phyloP scores from a whole-genome alignment of 2,888 invertebrate species.

The Amblyteles armatorius region DNA sequence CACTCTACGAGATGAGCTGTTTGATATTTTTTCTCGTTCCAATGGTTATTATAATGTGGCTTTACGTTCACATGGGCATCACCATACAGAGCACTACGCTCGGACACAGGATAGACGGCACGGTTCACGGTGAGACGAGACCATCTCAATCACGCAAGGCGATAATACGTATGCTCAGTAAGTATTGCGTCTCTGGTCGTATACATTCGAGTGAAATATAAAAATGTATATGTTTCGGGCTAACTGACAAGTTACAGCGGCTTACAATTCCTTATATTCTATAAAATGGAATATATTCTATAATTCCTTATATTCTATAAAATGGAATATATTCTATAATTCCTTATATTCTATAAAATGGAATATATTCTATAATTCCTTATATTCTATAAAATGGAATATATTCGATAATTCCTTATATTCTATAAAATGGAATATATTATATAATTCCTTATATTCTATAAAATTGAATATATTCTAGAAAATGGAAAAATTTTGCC shows the following conservation, averaged over 20 bases:
- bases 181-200: constrained; percentile 75
- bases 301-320: neutral
- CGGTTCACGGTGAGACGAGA: constrained; percentile 90
- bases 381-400: neutral
- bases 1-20: constrained; percentile 92
- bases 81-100: constrained; percentile 85
- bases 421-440: neutral
- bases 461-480: too few relatives aligned
- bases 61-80: constrained; percentile 92
- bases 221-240: too few relatives aligned
- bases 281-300: neutral
- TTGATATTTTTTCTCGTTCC: constrained; percentile 92
- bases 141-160: constrained; percentile 90
- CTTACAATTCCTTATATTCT: neutral
- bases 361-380: neutral
- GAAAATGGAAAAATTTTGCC: neutral
- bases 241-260: too few relatives aligned
- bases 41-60: constrained; percentile 89
- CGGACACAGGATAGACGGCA: constrained; percentile 86
- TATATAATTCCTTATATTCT: neutral
- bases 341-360: neutral
- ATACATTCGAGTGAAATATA: neutral
- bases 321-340: neutral
- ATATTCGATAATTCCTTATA: neutral
- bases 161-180: constrained; percentile 93